Evolutionary conservation across 2,113 vertebrate species (phyloP), one percentile per base, ranked within the genome.

Genomic region (Epinephelus moara): DNA sequence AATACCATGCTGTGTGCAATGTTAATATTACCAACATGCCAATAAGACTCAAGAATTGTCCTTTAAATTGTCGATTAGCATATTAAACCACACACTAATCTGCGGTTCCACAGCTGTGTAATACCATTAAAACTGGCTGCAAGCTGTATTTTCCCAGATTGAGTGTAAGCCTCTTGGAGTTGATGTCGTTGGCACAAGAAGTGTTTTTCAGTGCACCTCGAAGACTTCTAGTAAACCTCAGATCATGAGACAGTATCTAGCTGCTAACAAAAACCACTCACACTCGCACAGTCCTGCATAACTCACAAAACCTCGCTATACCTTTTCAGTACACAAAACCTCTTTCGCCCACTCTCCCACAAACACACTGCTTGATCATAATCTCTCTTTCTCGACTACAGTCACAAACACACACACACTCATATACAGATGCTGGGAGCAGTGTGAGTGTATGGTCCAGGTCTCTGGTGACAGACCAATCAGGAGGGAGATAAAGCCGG

Each of bases 391-490:
- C 84, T 80, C 75, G 56, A 82, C 80, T 67, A 75, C 47, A 70
- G 69, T 70, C 27, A 45, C 73, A 64, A 67, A 81, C 79, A 78
- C 85, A 83, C 72, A 84, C 85, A 84, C 66, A 85, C 74, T 78
- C 78, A 81, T 63, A 86, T 67, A 85, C 72, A 84, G 82, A 89
- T 74, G 60, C 76, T 75, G 70, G 61, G 66, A 85, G 73, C 83
- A 47, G 68, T 79, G 83, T 80, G 84, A 90, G 88, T 90, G 83
- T 97, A 96, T 97, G 97, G 97, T 97, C 96, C 95, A 95, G 96
- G 97, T 97, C 96, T 97, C 96, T 96, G 96, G 97, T 97, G 97
- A 97, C 97, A 97, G 97, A 97, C 96, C 97, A 97, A 98, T 99
- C 97, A 97, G 96, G 95, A 95, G 96, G 96, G 96, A 98, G 98